phyloP scores from a whole-genome alignment of 2,113 vertebrate genomes.

The Myotis davidii region DNA sequence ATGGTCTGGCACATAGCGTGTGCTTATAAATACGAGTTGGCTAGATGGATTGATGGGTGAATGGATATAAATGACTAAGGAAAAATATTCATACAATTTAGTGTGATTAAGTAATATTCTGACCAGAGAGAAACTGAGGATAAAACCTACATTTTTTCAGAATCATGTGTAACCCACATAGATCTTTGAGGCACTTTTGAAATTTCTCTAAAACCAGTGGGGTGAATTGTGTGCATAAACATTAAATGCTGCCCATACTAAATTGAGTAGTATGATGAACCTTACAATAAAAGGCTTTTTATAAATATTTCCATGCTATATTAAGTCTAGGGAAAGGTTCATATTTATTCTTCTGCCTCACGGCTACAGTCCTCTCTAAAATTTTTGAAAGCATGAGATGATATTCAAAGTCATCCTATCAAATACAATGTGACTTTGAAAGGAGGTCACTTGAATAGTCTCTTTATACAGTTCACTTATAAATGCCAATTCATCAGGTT shows the following conservation, averaged over 20 bases:
- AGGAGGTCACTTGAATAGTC: background rate
- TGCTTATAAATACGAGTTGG: background rate
- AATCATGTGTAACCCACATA: background rate
- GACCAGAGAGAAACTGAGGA: background rate
- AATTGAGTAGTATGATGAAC: background rate
- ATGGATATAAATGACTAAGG: background rate
- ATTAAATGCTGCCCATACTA: background rate
- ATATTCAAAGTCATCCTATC: background rate
- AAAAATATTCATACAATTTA: background rate
- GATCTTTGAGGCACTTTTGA: background rate
- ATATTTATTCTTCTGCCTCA: conserved; percentile 38
- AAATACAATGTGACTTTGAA: background rate
- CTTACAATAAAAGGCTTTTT: background rate
- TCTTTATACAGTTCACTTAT: background rate
- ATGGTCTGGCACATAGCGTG: background rate
- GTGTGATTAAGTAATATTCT: background rate
- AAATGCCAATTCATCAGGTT: background rate
- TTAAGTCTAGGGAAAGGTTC: background rate
- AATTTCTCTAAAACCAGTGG: background rate
- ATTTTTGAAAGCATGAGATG: background rate
- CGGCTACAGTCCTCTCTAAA: background rate
- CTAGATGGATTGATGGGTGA: background rate
- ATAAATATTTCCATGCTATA: background rate
- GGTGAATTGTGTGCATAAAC: background rate
- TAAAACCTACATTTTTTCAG: background rate